phyloP scores from a whole-genome alignment of 2,113 vertebrate genomes.

The Pungitius pungitius region DNA sequence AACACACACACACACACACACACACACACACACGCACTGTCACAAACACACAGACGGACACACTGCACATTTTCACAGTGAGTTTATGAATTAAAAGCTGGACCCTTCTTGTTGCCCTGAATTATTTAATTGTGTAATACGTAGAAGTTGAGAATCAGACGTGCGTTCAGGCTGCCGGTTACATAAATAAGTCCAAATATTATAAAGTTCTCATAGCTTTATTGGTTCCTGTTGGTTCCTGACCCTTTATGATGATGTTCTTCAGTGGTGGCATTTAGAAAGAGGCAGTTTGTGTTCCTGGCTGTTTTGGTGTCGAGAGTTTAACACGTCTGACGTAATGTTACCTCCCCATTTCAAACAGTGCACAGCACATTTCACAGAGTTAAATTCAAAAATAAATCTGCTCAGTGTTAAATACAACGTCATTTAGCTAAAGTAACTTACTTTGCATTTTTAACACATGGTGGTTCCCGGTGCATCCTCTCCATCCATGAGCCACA shows the following conservation, averaged over 20 bases:
- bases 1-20: slow-evolving; percentile 25
- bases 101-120: not conserved
- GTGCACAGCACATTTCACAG: too few species aligned
- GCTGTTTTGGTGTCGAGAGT: not conserved
- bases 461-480: too few species aligned
- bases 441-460: too few species aligned
- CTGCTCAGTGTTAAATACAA: too few species aligned
- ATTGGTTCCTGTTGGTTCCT: not conserved
- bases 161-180: not conserved
- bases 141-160: not conserved
- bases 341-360: not conserved
- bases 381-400: too few species aligned
- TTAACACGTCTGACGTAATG: not conserved
- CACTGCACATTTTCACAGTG: not conserved
- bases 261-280: not conserved
- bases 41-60: not conserved
- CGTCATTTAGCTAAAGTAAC: too few species aligned
- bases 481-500: too few species aligned
- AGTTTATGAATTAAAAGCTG: not conserved
- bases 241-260: not conserved
- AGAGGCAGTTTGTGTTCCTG: not conserved
- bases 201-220: not conserved
- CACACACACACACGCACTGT: not conserved
- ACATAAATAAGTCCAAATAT: not conserved
- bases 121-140: not conserved